A percentile compares a stretch with the other conserved stretches of the same genome.
Conservation (phyloP, 2,797 vertebrate species). For the Xyrichtys novacula region DNA sequence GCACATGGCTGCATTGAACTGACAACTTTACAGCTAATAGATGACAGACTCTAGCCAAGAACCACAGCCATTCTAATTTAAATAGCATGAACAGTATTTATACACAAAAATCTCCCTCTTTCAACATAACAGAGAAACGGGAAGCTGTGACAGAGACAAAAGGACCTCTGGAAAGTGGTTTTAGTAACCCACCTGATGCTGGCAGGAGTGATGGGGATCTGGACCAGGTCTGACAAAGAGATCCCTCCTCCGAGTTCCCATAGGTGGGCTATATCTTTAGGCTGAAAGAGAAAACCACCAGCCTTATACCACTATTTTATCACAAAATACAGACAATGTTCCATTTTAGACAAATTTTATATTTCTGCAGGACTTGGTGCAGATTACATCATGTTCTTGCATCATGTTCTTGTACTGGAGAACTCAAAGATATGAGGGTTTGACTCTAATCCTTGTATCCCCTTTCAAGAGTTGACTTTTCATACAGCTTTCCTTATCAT, state of each 20-base stretch:
- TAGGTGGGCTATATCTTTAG: slow-evolving; percentile 94
- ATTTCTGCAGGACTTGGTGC: too few species aligned
- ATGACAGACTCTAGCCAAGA: too few species aligned
- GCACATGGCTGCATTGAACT: too few species aligned
- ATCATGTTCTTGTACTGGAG: too few species aligned
- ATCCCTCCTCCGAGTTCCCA: slow-evolving; percentile 98
- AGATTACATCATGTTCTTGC: too few species aligned
- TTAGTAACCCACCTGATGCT: slow-evolving; percentile 84
- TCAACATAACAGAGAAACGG: neutral
- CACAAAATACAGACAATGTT: neutral
- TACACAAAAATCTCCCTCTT: neutral
- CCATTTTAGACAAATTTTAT: neutral
- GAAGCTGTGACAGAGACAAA: neutral
- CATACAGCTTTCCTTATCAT: too few species aligned
- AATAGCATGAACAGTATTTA: neutral
- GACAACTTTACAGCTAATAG: too few species aligned
- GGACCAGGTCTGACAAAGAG: slow-evolving; percentile 91
- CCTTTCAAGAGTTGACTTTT: too few species aligned
- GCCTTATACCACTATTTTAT: neutral
- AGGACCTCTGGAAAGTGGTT: neutral
- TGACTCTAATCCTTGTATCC: too few species aligned
- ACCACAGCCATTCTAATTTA: too few species aligned
- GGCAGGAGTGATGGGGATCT: slow-evolving; percentile 88
- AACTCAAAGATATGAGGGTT: too few species aligned
- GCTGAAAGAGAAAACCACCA: slow-evolving; percentile 77